phyloP scores from a whole-genome alignment of 2,113 vertebrate genomes.

The Oryzias melastigma region DNA sequence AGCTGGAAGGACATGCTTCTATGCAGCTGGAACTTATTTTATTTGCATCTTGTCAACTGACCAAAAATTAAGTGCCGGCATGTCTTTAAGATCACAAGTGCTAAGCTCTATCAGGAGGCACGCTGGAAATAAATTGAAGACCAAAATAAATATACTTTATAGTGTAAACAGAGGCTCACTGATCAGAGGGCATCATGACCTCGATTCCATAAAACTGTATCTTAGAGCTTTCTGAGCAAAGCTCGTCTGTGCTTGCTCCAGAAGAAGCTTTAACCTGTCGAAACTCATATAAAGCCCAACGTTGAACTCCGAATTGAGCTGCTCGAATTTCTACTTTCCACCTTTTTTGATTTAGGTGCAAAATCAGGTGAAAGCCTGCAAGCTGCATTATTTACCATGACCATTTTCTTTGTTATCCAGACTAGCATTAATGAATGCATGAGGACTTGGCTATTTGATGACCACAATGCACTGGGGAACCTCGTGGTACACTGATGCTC shows the following conservation, averaged over 20 bases:
- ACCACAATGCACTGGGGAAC: constrained; percentile 62
- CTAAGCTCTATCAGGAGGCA: constrained; percentile 30
- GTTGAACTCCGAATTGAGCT: constrained; percentile 31
- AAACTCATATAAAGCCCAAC: constrained; percentile 31
- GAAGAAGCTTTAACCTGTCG: constrained; percentile 39
- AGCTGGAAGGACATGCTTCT: constrained; percentile 38
- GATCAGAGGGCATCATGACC: constrained; percentile 46
- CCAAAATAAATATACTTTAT: constrained; percentile 43
- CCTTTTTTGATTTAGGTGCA: background rate
- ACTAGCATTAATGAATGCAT: constrained; percentile 70
- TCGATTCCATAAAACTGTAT: constrained; percentile 52
- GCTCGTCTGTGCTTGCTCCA: constrained; percentile 38
- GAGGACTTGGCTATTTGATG: constrained; percentile 67
- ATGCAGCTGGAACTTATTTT: constrained; percentile 37
- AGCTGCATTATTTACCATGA: constrained; percentile 67
- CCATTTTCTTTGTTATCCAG: constrained; percentile 62
- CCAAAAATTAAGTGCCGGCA: constrained; percentile 16
- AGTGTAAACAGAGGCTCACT: constrained; percentile 44
- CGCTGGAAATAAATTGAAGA: constrained; percentile 39
- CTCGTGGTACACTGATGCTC: constrained; percentile 57
- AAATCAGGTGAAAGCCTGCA: constrained; percentile 47
- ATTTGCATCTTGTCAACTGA: constrained; percentile 33
- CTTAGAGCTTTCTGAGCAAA: constrained; percentile 40
- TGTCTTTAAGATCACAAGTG: constrained; percentile 6
- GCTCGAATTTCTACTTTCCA: background rate